Evolutionary conservation across 2,113 vertebrate species (phyloP).

Genomic region (Tiliqua scincoides): DNA sequence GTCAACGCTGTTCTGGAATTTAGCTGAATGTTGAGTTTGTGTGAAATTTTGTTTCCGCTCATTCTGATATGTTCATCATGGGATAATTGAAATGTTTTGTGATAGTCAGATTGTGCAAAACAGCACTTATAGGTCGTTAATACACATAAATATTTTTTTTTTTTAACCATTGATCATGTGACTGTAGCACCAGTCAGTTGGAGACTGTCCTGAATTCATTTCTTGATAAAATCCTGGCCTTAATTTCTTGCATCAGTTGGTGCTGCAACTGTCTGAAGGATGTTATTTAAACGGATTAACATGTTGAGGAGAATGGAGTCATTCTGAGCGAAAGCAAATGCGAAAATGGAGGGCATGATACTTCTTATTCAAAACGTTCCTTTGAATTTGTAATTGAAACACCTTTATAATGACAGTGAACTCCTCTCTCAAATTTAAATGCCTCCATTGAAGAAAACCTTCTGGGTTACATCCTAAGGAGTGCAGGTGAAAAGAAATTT

Average conservation of each 20-base stretch:
- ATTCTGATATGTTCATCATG: not conserved
- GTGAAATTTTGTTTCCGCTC: not conserved
- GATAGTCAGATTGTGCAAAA: not conserved
- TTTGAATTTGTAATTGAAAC: not conserved
- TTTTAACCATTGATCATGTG: not conserved
- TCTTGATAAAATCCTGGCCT: not conserved
- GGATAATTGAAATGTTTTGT: not conserved
- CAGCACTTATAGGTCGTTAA: not conserved
- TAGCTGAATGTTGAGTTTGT: not conserved
- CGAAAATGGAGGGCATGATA: not conserved
- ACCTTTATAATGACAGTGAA: not conserved
- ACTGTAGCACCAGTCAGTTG: no score
- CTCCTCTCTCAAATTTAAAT: not conserved
- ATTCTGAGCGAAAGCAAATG: not conserved
- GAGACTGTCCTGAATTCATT: not conserved
- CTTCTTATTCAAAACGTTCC: not conserved
- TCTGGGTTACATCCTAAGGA: not conserved
- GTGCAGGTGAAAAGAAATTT: no score
- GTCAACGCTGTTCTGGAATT: not conserved
- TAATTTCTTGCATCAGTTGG: not conserved
- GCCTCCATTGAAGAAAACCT: not conserved
- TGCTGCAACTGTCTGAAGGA: not conserved
- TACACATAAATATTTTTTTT: not conserved
- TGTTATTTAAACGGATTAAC: not conserved
- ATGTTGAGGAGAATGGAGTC: not conserved